A percentile compares a stretch with the other conserved stretches of the same genome.
Conservation (phyloP, 2,113 vertebrate species). For the Dolichallabes microphthalmus region DNA sequence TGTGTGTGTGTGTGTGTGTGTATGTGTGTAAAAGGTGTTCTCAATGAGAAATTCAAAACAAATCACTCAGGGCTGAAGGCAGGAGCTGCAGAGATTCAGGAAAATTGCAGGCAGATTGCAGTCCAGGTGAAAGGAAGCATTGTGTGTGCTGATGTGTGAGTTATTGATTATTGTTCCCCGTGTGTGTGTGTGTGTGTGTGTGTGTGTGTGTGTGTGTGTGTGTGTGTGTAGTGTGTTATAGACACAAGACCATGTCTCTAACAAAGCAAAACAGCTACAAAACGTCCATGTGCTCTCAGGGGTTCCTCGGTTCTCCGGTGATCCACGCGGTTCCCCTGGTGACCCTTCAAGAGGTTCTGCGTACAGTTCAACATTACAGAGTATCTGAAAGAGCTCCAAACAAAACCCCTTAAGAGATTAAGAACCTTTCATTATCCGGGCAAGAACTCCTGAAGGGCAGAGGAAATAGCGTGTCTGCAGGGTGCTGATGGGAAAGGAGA, state of each 20-base stretch:
- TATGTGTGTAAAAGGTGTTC: slow-evolving; percentile 3
- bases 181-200: slow-evolving; percentile 10
- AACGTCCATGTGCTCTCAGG: neutral
- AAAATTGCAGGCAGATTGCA: slow-evolving; percentile 28
- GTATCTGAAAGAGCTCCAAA: neutral
- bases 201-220: slow-evolving; percentile 14
- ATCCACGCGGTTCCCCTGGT: neutral
- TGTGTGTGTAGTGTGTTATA: neutral
- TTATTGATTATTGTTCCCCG: neutral
- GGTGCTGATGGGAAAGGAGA: neutral
- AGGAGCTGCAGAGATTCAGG: neutral
- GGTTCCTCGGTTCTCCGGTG: neutral
- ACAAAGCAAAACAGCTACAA: neutral
- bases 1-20: neutral
- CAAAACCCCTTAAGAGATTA: neutral
- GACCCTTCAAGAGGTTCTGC: neutral
- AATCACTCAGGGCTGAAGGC: slow-evolving; percentile 4
- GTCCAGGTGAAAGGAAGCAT: slow-evolving; percentile 10
- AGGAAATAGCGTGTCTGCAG: neutral
- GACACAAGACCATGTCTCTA: neutral
- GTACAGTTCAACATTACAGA: neutral
- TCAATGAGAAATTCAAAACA: slow-evolving; percentile 31
- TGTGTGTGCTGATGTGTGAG: slow-evolving; percentile 11
- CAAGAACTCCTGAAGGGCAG: neutral
- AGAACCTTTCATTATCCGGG: neutral